Percentiles rank a stretch among this genome's conserved stretches.
Conservation (phyloP, 2,888 invertebrate genomes). For the Nomada fucata region DNA sequence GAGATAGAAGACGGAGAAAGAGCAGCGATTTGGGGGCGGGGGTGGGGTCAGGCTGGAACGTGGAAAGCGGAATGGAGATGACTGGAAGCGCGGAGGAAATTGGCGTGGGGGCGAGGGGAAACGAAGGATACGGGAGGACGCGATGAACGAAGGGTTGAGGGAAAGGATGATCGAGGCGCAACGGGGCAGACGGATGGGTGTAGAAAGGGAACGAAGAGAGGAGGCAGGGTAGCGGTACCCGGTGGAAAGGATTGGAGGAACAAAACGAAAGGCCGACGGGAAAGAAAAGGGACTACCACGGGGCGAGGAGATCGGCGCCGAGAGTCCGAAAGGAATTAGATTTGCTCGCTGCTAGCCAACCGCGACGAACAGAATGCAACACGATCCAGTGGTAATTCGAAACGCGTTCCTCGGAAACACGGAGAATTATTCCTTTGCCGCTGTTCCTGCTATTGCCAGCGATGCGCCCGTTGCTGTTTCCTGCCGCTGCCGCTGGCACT, state of each 20-base stretch:
- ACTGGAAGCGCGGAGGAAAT: neutral
- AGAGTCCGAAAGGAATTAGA: constrained; percentile 77
- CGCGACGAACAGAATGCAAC: constrained; percentile 82
- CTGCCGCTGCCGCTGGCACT: constrained; percentile 39
- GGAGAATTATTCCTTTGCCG: constrained; percentile 78
- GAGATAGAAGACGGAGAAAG: constrained; percentile 14
- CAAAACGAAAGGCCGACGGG: constrained; percentile 45
- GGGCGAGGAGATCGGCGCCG: constrained; percentile 59
- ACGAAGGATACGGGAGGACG: constrained; percentile 19
- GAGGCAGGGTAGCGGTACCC: neutral
- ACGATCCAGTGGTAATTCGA: constrained; percentile 81
- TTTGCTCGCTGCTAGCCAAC: constrained; percentile 81
- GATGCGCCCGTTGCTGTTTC: constrained; percentile 53
- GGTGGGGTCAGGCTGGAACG: neutral
- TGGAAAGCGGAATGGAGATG: constrained; percentile 18
- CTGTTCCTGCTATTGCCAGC: constrained; percentile 62
- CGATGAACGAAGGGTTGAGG: constrained; percentile 25
- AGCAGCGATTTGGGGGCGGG: constrained; percentile 7
- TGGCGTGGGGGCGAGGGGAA: neutral
- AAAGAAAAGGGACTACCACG: constrained; percentile 45
- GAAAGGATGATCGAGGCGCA: constrained; percentile 29
- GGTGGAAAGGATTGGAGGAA: constrained; percentile 57
- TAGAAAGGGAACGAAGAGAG: constrained; percentile 17
- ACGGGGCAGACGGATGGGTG: constrained; percentile 35
- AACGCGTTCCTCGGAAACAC: constrained; percentile 79